Percentiles rank a stretch among this genome's conserved stretches.
Conservation (phyloP, 2,113 vertebrate species). For the Riparia riparia region DNA sequence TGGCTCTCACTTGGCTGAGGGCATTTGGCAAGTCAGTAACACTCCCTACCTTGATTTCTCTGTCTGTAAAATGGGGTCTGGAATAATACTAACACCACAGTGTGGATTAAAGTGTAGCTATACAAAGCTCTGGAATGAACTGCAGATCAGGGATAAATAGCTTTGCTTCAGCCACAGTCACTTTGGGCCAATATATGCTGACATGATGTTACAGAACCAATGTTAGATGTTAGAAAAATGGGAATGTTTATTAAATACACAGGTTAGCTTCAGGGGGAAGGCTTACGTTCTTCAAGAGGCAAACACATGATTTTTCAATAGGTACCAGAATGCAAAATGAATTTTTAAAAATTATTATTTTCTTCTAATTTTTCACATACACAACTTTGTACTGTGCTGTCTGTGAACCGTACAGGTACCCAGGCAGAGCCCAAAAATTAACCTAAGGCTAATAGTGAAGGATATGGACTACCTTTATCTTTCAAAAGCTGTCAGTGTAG, state of each 20-base stretch:
- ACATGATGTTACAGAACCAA: not conserved
- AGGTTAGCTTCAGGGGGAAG: not conserved
- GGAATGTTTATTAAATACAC: not conserved
- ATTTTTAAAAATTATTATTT: not conserved
- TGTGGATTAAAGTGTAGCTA: not conserved
- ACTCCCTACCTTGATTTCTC: not conserved
- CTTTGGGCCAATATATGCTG: not conserved
- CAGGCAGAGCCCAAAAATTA: not conserved
- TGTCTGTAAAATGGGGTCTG: not conserved
- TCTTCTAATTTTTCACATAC: not conserved
- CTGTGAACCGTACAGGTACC: not conserved
- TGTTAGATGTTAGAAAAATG: not conserved
- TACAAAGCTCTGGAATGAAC: not conserved
- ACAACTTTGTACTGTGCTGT: not conserved
- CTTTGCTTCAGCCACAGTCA: not conserved
- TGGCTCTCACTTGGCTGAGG: not conserved
- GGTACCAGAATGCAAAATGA: not conserved
- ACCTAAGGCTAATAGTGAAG: not conserved
- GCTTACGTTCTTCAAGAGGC: not conserved
- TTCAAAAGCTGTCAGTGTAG: not conserved
- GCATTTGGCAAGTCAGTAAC: not conserved
- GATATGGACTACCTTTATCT: constrained; percentile 26
- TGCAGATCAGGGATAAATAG: not conserved
- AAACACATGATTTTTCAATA: constrained; percentile 1
- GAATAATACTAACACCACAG: not conserved